phyloP scores from a whole-genome alignment of 1,140 invertebrate species.

The Saccostrea cuccullata region DNA sequence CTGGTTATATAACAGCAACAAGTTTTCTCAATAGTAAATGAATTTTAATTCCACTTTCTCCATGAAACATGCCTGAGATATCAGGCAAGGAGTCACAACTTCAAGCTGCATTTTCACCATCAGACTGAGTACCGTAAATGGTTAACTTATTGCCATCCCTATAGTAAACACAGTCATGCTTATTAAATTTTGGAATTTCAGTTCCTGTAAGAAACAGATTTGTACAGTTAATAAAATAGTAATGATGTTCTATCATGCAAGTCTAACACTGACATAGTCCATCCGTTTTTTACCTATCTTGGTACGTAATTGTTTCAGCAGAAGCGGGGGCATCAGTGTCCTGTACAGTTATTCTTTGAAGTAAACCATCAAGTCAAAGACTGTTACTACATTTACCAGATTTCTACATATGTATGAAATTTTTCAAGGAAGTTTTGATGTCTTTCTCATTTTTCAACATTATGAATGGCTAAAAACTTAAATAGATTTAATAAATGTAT shows the following conservation, averaged over 20 bases:
- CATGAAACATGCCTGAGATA: no score
- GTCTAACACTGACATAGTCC: neutral
- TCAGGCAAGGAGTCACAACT: no score
- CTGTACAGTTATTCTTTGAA: constrained; percentile 8
- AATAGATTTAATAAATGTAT: no score
- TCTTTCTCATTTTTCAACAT: no score
- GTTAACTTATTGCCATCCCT: no score
- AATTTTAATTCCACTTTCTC: no score
- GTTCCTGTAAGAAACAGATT: neutral
- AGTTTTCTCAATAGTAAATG: neutral
- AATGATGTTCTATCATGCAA: neutral
- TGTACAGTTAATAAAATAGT: neutral
- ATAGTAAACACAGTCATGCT: neutral
- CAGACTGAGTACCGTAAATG: no score
- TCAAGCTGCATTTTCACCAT: no score
- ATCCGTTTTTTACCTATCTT: neutral
- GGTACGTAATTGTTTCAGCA: constrained; percentile 1
- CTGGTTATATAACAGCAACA: no score
- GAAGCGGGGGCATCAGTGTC: neutral
- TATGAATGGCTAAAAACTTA: no score
- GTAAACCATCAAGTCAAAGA: neutral
- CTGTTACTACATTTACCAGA: neutral
- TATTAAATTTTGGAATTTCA: neutral
- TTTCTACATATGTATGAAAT: neutral
- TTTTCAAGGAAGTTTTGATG: neutral